Evolutionary conservation across 2,113 vertebrate species (phyloP).

Genomic region (Amphiprion ocellaris): DNA sequence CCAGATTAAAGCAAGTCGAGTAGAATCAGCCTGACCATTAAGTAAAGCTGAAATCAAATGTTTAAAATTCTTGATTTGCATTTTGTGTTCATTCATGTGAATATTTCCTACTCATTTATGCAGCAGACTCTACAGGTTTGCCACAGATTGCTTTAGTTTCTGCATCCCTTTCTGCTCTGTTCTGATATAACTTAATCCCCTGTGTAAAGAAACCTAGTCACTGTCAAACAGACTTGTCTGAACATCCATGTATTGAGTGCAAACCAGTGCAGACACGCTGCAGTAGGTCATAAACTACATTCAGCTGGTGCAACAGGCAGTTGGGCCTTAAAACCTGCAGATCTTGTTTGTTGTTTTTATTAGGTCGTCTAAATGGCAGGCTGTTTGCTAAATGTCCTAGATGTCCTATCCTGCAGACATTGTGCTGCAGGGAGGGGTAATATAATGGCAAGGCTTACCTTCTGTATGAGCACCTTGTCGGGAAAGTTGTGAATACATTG

Average conservation of each 20-base stretch:
- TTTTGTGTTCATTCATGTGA: too few relatives aligned
- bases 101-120: too few relatives aligned
- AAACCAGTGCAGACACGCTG: constrained; percentile 7
- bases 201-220: not conserved
- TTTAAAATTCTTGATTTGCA: too few relatives aligned
- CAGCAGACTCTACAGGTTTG: too few relatives aligned
- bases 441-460: constrained; percentile 10
- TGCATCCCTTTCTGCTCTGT: too few relatives aligned
- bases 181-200: too few relatives aligned
- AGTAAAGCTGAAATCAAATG: not conserved
- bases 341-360: constrained; percentile 24
- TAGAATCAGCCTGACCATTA: not conserved
- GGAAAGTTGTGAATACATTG: not conserved
- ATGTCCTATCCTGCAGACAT: not conserved
- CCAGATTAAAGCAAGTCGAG: too few relatives aligned
- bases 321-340: constrained; percentile 1
- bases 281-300: constrained; percentile 1
- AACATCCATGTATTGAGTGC: not conserved
- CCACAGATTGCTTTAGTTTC: not conserved
- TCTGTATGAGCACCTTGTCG: not conserved
- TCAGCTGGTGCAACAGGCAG: constrained; percentile 12
- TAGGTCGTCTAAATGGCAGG: not conserved
- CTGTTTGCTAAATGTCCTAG: constrained; percentile 4
- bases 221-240: constrained; percentile 1
- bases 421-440: not conserved